Conservation (phyloP, 2,113 vertebrate species). For the Amazona vittata region DNA sequence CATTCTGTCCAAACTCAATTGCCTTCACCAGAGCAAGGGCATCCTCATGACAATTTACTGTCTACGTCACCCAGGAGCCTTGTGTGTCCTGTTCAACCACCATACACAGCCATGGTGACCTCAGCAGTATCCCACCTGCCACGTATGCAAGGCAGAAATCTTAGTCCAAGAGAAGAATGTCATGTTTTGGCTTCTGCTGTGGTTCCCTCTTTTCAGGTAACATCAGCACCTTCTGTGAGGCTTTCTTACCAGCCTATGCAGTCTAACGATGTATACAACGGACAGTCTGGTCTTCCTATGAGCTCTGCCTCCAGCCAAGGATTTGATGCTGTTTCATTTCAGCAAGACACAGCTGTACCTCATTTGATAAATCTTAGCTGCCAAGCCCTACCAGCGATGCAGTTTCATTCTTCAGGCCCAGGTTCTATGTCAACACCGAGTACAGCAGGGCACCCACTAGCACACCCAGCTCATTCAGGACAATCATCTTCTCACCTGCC, state of each 20-base stretch:
- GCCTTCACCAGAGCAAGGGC: constrained; percentile 88
- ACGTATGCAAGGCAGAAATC: constrained; percentile 85
- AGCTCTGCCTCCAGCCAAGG: constrained; percentile 81
- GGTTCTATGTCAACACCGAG: constrained; percentile 71
- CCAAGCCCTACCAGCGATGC: constrained; percentile 78
- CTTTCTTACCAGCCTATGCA: constrained; percentile 90
- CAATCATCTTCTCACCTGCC: constrained; percentile 83
- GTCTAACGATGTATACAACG: constrained; percentile 84
- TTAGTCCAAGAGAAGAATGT: constrained; percentile 87
- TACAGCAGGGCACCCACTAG: constrained; percentile 80
- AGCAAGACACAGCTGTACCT: constrained; percentile 81
- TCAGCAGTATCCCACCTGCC: constrained; percentile 87
- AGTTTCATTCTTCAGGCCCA: constrained; percentile 85
- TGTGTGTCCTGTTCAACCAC: constrained; percentile 82
- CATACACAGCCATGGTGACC: constrained; percentile 85
- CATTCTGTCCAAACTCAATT: constrained; percentile 81
- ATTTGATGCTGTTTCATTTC: constrained; percentile 89
- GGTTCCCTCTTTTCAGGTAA: constrained; percentile 85
- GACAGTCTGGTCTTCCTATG: constrained; percentile 88
- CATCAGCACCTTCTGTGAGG: constrained; percentile 77
- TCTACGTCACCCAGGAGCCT: constrained; percentile 85
- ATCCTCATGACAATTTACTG: constrained; percentile 83
- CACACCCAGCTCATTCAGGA: constrained; percentile 76
- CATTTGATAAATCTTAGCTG: constrained; percentile 85
- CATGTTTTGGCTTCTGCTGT: constrained; percentile 79